Evolutionary conservation across 2,888 invertebrate genomes (phyloP).

Genomic region (Drosophila phalerata): DNA sequence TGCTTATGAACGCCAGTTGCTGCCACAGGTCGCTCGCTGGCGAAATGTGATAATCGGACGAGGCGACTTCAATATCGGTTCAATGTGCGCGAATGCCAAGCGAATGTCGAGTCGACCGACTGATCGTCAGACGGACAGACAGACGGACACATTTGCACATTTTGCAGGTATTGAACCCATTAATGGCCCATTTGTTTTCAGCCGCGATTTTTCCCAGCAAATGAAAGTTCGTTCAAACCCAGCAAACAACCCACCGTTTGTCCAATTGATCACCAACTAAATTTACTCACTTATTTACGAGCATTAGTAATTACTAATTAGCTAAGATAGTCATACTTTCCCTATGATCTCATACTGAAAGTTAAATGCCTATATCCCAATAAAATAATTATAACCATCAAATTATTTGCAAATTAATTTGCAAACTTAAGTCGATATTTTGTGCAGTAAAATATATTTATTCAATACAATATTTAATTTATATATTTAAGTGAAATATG

Average conservation of each 20-base stretch:
- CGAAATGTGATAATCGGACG: conserved; percentile 74
- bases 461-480: too few species aligned
- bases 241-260: conserved; percentile 3
- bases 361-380: neutral
- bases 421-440: too few species aligned
- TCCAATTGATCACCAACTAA: conserved; percentile 14
- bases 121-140: neutral
- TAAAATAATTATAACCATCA: neutral
- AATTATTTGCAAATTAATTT: neutral
- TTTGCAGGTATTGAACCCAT: conserved; percentile 77
- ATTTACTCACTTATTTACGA: conserved; percentile 7
- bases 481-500: too few species aligned
- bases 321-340: conserved; percentile 6
- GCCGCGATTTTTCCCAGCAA: conserved; percentile 45
- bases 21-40: conserved; percentile 40
- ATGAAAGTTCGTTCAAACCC: conserved; percentile 15
- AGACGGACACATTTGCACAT: conserved; percentile 62
- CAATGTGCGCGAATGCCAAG: conserved; percentile 52
- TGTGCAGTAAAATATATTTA: too few species aligned
- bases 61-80: conserved; percentile 50
- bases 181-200: conserved; percentile 60
- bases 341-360: conserved; percentile 15
- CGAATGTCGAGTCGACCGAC: neutral
- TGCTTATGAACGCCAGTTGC: conserved; percentile 73
- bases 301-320: conserved; percentile 11